Conservation (phyloP, 1,140 invertebrate species). For the Ceratina calcarata region DNA sequence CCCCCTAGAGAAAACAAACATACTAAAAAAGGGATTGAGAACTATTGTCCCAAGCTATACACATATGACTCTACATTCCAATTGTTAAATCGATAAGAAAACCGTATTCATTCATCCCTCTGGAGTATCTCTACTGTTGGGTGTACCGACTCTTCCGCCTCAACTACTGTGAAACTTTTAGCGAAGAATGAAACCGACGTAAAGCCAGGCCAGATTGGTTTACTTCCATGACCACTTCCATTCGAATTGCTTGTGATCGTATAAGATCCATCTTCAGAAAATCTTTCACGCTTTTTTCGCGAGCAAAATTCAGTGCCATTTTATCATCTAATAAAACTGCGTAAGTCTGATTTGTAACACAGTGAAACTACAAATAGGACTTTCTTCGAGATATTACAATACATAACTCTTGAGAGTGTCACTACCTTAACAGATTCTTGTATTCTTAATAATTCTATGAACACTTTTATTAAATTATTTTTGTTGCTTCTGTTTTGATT, state of each 20-base stretch:
- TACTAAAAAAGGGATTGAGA: too few relatives aligned
- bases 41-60: too few relatives aligned
- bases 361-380: neutral
- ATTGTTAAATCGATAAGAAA: constrained; percentile 8
- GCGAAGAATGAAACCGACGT: constrained; percentile 48
- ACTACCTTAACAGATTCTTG: too few relatives aligned
- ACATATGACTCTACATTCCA: neutral
- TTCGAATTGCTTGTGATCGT: constrained; percentile 50
- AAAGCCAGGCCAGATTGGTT: constrained; percentile 59
- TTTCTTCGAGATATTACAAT: neutral
- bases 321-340: neutral
- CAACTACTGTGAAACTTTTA: constrained; percentile 48
- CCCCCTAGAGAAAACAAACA: too few relatives aligned
- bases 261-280: constrained; percentile 43
- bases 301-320: neutral
- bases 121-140: neutral
- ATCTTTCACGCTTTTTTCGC: constrained; percentile 28
- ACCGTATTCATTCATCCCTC: constrained; percentile 14
- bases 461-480: too few relatives aligned
- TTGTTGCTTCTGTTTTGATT: too few relatives aligned
- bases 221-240: constrained; percentile 54
- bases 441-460: too few relatives aligned
- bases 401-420: too few relatives aligned
- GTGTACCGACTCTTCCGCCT: constrained; percentile 3
- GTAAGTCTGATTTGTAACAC: neutral